Base-by-base conservation (phyloP, 2,113 vertebrate species). In the Calonectris borealis region DNA sequence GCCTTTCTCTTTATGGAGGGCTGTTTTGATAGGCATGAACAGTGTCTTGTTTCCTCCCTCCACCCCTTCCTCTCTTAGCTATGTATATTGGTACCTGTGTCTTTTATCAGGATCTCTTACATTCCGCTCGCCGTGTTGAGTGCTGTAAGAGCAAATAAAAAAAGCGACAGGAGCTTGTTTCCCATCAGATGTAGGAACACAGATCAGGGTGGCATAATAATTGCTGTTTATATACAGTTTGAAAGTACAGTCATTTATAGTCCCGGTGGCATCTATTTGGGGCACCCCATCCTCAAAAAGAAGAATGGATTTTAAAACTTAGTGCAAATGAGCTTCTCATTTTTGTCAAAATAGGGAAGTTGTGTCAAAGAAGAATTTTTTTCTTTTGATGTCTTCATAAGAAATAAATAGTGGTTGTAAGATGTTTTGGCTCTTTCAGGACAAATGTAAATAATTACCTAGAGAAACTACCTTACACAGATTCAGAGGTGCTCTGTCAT, bases 361-460 rank as follows among this genome's bases (percentile, higher is more conserved):
- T 81, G 20, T 90, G 42, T 91, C 51, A 60, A 80, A 34, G 65
- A 75, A 81, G 2, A 42, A 29, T 58, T 4, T 60, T 34, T 46
- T 46, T 46, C 52, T 87, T 65, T 77, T 69, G 49, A 88, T 94
- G 73, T 95, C 93, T 96, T 97, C 32, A 40, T 96, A 86, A 95
- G 70, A 92, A 57, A 58, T 83, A 82, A 71, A 48, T 76, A 83
- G 51, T 42, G n/a, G 31, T 48, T 70, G 22, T 60, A 51, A 96
- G 92, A 83, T 32, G 64, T 70, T 96, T 90, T 27, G 48, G 69
- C 83, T 86, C 62, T 95, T 95, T 85, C n/a, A 86, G 90, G 83
- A 60, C 57, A 81, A 97, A 95, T 54, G 83, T 91, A 96, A 97
- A 55, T 96, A 97, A 97, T 88, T 88, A 77, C 57, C 66, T 46